These are phyloP conservation scores for Imbricaverruca yamaguchii DNA, from an alignment of 2,888 invertebrate species.

Conservation along the genomic window DNA sequence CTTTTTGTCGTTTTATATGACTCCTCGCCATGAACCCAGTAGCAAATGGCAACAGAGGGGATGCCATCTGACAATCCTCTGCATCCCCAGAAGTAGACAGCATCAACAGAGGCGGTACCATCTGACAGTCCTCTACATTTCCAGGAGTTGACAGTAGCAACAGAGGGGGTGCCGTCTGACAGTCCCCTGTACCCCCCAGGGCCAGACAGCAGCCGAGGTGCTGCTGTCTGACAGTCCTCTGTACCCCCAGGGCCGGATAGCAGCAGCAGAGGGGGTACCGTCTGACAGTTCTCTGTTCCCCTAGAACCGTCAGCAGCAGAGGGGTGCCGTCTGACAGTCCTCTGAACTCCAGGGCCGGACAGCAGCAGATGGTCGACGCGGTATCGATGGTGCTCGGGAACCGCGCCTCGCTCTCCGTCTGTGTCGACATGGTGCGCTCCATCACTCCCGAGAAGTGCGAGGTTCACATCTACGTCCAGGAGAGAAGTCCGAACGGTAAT, in stretches of 20 bases:
- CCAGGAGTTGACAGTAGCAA: no score
- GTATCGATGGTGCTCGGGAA: conserved; percentile 58
- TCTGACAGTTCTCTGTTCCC: no score
- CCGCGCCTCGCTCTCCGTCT: conserved; percentile 27
- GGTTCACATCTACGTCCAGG: conserved; percentile 63
- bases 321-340: background rate
- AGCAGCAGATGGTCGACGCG: conserved; percentile 59
- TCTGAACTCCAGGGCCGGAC: conserved; percentile 50
- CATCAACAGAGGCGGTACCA: no score
- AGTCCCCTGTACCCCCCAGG: no score
- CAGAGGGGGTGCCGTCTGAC: no score
- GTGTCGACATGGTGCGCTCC: conserved; percentile 27
- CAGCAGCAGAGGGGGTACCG: no score
- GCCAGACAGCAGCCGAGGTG: background rate
- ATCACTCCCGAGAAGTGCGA: conserved; percentile 56
- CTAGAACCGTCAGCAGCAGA: background rate
- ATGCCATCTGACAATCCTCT: no score
- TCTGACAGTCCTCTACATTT: no score
- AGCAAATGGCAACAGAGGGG: no score
- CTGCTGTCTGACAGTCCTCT: background rate
- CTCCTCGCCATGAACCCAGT: no score
- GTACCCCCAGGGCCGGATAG: background rate
- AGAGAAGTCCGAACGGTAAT: conserved; percentile 53
- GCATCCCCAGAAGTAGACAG: no score
- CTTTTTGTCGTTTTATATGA: no score